Conservation (phyloP, 2,888 invertebrate species). For the Nematopogon swammerdamellus region DNA sequence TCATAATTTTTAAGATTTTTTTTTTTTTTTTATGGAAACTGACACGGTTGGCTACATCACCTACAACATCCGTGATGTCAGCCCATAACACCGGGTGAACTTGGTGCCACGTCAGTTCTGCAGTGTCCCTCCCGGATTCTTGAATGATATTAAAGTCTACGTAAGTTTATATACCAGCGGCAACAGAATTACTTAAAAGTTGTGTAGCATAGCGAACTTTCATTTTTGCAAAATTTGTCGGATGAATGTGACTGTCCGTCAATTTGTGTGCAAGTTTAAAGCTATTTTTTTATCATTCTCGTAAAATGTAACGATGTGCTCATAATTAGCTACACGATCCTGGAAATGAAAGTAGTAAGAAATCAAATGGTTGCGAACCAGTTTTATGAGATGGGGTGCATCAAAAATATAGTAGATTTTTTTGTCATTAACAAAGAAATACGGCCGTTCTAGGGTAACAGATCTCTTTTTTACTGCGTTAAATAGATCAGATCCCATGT, state of each 20-base stretch:
- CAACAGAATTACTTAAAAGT: conserved; percentile 18
- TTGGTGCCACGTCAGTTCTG: conserved; percentile 12
- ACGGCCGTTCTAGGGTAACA: conserved; percentile 13
- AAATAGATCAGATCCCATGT: conserved; percentile 13
- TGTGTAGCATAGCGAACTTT: conserved; percentile 16
- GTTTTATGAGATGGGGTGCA: conserved; percentile 17
- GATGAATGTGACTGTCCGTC: conserved; percentile 16
- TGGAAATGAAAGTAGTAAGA: conserved; percentile 16
- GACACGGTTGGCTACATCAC: too few relatives aligned
- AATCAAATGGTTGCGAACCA: conserved; percentile 15
- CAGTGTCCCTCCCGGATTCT: conserved; percentile 11
- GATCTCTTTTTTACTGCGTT: conserved; percentile 11
- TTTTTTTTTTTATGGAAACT: too few relatives aligned
- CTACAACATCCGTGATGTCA: too few relatives aligned
- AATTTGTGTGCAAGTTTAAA: conserved; percentile 17
- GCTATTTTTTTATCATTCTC: conserved; percentile 12
- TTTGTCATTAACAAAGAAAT: conserved; percentile 14
- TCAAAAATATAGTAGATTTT: conserved; percentile 20
- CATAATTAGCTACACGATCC: conserved; percentile 15
- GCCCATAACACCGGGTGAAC: too few relatives aligned
- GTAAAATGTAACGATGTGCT: conserved; percentile 16
- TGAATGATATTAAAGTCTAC: conserved; percentile 9
- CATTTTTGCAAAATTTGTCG: conserved; percentile 16
- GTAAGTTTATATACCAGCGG: conserved; percentile 14
- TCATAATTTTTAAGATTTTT: too few relatives aligned